These are phyloP conservation scores for Streblospio benedicti DNA, from an alignment of 1,140 invertebrate species.

Conservation along the genomic window DNA sequence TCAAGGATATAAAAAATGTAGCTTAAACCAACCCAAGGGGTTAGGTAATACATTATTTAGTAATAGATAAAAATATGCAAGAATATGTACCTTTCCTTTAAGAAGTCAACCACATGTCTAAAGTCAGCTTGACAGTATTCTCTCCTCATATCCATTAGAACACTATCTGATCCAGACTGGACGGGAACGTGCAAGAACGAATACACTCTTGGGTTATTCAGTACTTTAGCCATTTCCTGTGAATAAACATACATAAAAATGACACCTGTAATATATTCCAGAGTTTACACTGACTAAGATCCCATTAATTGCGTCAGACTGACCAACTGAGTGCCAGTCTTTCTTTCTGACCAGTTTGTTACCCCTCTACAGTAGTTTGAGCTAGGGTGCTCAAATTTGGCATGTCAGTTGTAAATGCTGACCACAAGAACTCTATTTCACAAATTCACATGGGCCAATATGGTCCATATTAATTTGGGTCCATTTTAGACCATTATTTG, in stretches of 20 bases:
- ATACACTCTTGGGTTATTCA: conserved; percentile 83
- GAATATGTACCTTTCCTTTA: conserved; percentile 58
- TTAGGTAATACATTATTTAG: background rate
- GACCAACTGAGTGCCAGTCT: too few species aligned
- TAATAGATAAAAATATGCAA: background rate
- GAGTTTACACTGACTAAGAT: too few species aligned
- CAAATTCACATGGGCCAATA: too few species aligned
- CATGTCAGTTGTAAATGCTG: too few species aligned
- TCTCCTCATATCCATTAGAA: conserved; percentile 89
- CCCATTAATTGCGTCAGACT: too few species aligned
- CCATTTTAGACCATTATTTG: too few species aligned
- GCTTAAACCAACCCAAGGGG: background rate
- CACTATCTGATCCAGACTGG: conserved; percentile 88
- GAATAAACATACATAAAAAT: conserved; percentile 19
- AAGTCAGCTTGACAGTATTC: conserved; percentile 87
- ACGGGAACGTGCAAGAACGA: conserved; percentile 94
- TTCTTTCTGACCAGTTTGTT: too few species aligned
- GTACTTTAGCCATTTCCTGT: conserved; percentile 76
- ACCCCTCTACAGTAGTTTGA: too few species aligned
- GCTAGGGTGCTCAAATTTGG: too few species aligned
- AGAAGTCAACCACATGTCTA: conserved; percentile 75
- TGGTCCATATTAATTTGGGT: too few species aligned
- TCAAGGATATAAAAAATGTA: background rate
- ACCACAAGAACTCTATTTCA: too few species aligned
- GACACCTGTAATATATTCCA: background rate